A percentile compares a stretch with the other conserved stretches of the same genome.
phyloP scores from a whole-genome alignment of 2,888 invertebrate species.

The Lithophane leautieri region DNA sequence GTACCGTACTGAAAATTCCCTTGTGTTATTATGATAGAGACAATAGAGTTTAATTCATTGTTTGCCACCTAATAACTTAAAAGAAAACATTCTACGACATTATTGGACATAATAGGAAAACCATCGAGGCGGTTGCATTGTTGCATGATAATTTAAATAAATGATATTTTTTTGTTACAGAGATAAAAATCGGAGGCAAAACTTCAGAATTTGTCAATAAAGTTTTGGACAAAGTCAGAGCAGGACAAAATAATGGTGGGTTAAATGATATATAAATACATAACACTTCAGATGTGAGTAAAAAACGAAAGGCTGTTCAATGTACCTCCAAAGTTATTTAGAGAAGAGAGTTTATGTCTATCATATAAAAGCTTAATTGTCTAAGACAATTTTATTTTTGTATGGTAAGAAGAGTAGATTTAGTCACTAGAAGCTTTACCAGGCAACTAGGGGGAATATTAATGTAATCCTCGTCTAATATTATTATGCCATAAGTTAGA shows the following conservation, averaged over 20 bases:
- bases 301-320: slow-evolving; percentile 89
- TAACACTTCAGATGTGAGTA: slow-evolving; percentile 74
- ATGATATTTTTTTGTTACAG: slow-evolving; percentile 88
- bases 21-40: background rate
- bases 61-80: background rate
- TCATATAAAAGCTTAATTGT: slow-evolving; percentile 84
- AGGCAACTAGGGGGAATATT: slow-evolving; percentile 82
- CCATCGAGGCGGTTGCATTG: background rate
- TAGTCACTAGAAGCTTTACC: slow-evolving; percentile 85
- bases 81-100: background rate
- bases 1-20: background rate
- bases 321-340: slow-evolving; percentile 90
- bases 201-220: slow-evolving; percentile 98
- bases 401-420: slow-evolving; percentile 79
- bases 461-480: slow-evolving; percentile 70
- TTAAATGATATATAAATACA: slow-evolving; percentile 92
- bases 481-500: slow-evolving; percentile 73
- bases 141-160: slow-evolving; percentile 13
- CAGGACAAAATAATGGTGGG: slow-evolving; percentile 94
- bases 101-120: background rate
- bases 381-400: slow-evolving; percentile 88
- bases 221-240: slow-evolving; percentile 96
- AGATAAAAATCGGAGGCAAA: slow-evolving; percentile 96
- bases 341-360: slow-evolving; percentile 81
- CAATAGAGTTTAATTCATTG: background rate